Base-by-base conservation (phyloP, 1,140 invertebrate genomes). In the Mylabris phalerata region DNA sequence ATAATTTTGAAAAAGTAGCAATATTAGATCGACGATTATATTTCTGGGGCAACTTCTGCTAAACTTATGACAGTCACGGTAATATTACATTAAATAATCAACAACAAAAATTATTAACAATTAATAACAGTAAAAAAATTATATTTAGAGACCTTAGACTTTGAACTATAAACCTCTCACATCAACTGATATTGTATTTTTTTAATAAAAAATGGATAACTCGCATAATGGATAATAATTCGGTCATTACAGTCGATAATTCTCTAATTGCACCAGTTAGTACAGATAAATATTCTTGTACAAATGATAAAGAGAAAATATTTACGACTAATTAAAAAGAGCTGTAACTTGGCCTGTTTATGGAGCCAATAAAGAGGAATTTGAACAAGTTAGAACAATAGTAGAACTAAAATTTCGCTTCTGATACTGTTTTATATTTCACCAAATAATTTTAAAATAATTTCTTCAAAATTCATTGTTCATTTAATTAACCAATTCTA, bases 181-280 rank as follows among this genome's bases (percentile, higher is more conserved):
- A 19, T 19, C 1, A 19, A 19, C 19, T 19, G 19, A 19, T 19
- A 19, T 19, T 19, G 19, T 19, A 19, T 19, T 19, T 19, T 19
- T 19, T 19, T 19, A 19, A 19, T 19, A 19, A 19, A 19, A 40
- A 42, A 9, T 68, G 61, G 42, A 54, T 69, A 6, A 74, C 73
- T 9, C 75, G 75, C n/a, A n/a, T n/a, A n/a, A n/a, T n/a, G n/a
- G n/a, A n/a, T n/a, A n/a, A n/a, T 7, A 67, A 75, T 11, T 56
- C 69, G 32, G 51, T 82, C 4, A 80, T 80, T 3, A 73, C 82
- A 38, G 81, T 80, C 19, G 80, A 78, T 61, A 71, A 75, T 44
- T 64, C 69, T 32, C 66, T 77, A 6, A 62, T 67, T 5, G 57
- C 65, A 4, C 67, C 66, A 11, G 64, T 73, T 25, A 67, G 11